Evolutionary conservation across 2,113 vertebrate genomes (phyloP).

Genomic region (Pygoscelis adeliae): DNA sequence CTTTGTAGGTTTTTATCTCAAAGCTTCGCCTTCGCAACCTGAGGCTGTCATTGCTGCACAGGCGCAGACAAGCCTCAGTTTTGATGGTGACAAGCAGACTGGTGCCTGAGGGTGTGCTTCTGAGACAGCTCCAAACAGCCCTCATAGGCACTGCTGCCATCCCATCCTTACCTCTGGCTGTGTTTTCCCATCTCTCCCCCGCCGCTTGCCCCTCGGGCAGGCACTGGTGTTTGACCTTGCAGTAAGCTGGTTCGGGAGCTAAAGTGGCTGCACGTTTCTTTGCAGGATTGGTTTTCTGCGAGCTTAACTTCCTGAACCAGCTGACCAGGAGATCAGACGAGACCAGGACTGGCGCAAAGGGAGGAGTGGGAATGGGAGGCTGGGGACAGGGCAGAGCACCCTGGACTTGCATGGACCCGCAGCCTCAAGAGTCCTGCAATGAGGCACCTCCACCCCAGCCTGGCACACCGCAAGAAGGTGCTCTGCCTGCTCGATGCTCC

Average conservation of each 20-base stretch:
- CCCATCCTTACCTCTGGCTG: not conserved
- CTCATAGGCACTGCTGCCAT: not conserved
- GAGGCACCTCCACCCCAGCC: too few species aligned
- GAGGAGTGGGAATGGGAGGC: not conserved
- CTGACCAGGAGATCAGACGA: not conserved
- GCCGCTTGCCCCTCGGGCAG: accelerated
- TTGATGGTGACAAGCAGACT: not conserved
- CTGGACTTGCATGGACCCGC: not conserved
- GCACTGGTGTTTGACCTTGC: not conserved
- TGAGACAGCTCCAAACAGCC: not conserved
- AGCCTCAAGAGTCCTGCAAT: not conserved
- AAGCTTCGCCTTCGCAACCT: not conserved
- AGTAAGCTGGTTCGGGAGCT: not conserved
- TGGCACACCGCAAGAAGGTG: not conserved
- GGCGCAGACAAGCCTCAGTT: not conserved
- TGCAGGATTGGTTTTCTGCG: not conserved
- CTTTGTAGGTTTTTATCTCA: not conserved
- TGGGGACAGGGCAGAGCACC: not conserved
- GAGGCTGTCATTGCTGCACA: not conserved
- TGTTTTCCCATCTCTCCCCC: not conserved
- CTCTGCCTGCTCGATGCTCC: not conserved
- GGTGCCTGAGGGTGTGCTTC: not conserved
- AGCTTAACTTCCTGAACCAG: not conserved
- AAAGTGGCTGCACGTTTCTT: not conserved
- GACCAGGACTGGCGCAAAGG: not conserved